Evolutionary conservation across 2,888 invertebrate genomes (phyloP), one percentile per base, ranked within the genome.

Genomic region (Hyppa rectilinea): DNA sequence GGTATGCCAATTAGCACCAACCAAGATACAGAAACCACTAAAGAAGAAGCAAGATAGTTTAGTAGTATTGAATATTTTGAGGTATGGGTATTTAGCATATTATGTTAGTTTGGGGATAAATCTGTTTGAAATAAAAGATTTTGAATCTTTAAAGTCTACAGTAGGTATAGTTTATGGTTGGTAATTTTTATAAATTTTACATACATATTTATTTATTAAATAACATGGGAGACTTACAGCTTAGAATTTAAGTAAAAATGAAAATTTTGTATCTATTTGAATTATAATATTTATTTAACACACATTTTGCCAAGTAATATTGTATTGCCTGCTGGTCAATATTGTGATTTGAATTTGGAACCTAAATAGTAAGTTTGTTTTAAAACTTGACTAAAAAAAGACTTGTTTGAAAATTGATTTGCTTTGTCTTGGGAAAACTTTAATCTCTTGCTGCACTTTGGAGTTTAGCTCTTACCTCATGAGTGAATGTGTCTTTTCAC

Each of bases 1-100:
- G 98, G 98, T 53, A 97, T 98, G 96, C 98, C 98, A 17, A 93
- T 98, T 62, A 97, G 97, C 89, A 96, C 87, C 81, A 89, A 85
- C 63, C 92, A 93, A 88, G 94, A 95, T 55, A 78, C 84, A 69
- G 95, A 95, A 78, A 82, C 81, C 36, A 71, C 88, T 47, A 86
- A 85, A 77, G 95, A 95, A 79, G 95, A 95, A 70, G 75, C 89
- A 60, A 95, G 89, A 91, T 94, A 92, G 52, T 52, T 49, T 5
- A 31, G 2, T 65, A 17, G 5, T 26, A 17, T 38, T 63, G 52
- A 40, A 36, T 58, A 49, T 63, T 68, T 66, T 31, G 26, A 55
- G 63, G 58, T 43, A 45, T 65, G 31, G 61, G 56, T 52, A 47
- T 43, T n/a, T 68, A 47, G 43, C 29, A 52, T 47, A 47, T 53